These are phyloP conservation scores for Spinibarbus caldwelli DNA, from an alignment of 2,797 vertebrate species.

Conservation along the genomic window DNA sequence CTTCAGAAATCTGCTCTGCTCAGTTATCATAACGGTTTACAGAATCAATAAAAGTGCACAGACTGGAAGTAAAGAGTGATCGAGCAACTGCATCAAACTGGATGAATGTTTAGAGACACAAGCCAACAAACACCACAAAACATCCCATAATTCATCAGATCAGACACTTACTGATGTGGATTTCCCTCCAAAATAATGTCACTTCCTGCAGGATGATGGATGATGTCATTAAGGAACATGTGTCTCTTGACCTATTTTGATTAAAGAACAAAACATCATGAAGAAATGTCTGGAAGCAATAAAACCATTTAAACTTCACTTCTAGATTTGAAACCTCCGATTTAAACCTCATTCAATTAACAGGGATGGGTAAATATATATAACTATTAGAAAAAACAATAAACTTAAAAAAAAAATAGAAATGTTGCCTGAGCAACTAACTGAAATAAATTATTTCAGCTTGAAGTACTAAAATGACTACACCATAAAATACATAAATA, in stretches of 20 bases:
- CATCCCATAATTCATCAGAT: not conserved
- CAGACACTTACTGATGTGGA: not conserved
- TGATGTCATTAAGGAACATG: not conserved
- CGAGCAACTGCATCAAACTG: not conserved
- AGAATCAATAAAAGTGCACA: not conserved
- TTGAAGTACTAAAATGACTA: not conserved
- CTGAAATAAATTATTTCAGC: not conserved
- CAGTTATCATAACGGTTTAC: not conserved
- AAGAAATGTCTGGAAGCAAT: conserved; percentile 12
- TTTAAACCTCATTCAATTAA: not conserved
- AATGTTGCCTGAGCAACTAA: not conserved
- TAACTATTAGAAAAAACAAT: not conserved
- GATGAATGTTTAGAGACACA: not conserved
- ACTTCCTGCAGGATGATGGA: not conserved
- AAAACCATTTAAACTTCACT: not conserved
- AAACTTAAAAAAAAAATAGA: not conserved
- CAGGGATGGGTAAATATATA: not conserved
- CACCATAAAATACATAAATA: not conserved
- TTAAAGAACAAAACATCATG: not conserved
- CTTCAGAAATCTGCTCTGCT: not conserved
- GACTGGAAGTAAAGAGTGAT: not conserved
- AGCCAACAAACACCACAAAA: not conserved
- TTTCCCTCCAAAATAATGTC: not conserved
- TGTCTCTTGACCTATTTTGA: not conserved
- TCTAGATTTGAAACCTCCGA: not conserved